Conservation (phyloP, 30 jellyfish, hydroid and myxozoan genomes). For the Aurelia sp. region DNA sequence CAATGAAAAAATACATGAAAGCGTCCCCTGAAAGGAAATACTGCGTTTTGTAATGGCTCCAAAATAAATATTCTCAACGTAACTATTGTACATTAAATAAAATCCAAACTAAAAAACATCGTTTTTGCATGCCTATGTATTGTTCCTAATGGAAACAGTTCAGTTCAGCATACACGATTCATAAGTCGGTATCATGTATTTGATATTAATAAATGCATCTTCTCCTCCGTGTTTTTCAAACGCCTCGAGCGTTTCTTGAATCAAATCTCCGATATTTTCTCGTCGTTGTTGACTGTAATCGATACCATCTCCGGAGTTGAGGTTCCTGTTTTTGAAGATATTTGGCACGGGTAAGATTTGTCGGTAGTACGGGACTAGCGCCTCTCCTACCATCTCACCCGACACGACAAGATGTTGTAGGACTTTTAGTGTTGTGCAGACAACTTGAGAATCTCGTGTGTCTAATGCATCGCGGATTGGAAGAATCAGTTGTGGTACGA, state of each 20-base stretch:
- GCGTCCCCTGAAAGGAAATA: too few species aligned
- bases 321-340: constrained; percentile 80
- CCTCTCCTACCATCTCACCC: constrained; percentile 91
- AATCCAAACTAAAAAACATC: constrained; percentile 1
- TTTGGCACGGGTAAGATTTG: constrained; percentile 90
- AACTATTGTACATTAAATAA: not conserved
- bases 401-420: constrained; percentile 90
- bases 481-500: constrained; percentile 92
- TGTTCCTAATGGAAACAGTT: not conserved
- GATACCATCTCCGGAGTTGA: constrained; percentile 91
- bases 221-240: constrained; percentile 96
- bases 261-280: constrained; percentile 92
- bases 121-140: not conserved
- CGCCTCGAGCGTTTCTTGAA: constrained; percentile 89
- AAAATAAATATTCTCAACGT: not conserved
- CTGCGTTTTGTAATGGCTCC: not conserved
- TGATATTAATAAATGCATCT: constrained; percentile 96
- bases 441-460: constrained; percentile 82
- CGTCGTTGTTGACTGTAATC: constrained; percentile 97
- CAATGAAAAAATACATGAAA: too few species aligned
- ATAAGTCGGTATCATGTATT: constrained; percentile 95
- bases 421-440: constrained; percentile 87
- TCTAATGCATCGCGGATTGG: constrained; percentile 95
- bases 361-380: constrained; percentile 96
- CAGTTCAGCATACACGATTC: constrained; percentile 92